phyloP scores from a whole-genome alignment of 2,797 vertebrate species.

The Schizopygopsis malacanthus region DNA sequence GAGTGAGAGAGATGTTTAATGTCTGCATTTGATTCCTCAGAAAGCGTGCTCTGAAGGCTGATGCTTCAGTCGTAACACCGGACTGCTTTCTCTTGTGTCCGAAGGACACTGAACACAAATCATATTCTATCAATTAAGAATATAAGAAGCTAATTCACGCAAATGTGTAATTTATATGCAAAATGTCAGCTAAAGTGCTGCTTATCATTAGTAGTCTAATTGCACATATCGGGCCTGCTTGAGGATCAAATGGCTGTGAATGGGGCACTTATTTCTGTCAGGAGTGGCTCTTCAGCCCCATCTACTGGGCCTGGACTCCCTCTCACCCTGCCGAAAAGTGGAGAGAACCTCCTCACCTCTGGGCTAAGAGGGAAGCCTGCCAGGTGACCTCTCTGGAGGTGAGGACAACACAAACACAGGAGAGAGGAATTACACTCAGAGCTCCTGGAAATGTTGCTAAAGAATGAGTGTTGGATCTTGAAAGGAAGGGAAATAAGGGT shows the following conservation, averaged over 20 bases:
- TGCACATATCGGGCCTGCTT: constrained; percentile 63
- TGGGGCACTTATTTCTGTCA: constrained; percentile 41
- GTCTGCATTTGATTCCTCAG: constrained; percentile 53
- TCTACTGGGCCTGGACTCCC: constrained; percentile 62
- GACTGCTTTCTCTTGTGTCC: constrained; percentile 24
- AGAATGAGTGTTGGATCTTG: constrained; percentile 23
- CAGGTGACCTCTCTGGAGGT: constrained; percentile 10
- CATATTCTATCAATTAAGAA: constrained; percentile 65
- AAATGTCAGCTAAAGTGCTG: constrained; percentile 66
- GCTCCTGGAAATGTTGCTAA: background rate
- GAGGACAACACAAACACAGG: constrained; percentile 24
- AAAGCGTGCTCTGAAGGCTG: constrained; percentile 31
- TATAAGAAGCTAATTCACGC: constrained; percentile 62
- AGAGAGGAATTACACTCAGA: constrained; percentile 18
- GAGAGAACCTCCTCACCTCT: constrained; percentile 42
- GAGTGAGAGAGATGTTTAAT: constrained; percentile 42
- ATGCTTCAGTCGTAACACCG: background rate
- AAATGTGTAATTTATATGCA: constrained; percentile 69
- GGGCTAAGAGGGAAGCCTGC: constrained; percentile 18
- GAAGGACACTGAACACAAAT: constrained; percentile 60
- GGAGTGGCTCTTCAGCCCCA: constrained; percentile 64
- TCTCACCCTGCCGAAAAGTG: constrained; percentile 9
- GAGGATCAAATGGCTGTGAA: constrained; percentile 58
- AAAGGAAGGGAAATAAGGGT: constrained; percentile 17
- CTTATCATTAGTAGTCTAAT: constrained; percentile 68